Conservation (phyloP, 92 coral and sea anemone species). For the Blastomussa wellsi region DNA sequence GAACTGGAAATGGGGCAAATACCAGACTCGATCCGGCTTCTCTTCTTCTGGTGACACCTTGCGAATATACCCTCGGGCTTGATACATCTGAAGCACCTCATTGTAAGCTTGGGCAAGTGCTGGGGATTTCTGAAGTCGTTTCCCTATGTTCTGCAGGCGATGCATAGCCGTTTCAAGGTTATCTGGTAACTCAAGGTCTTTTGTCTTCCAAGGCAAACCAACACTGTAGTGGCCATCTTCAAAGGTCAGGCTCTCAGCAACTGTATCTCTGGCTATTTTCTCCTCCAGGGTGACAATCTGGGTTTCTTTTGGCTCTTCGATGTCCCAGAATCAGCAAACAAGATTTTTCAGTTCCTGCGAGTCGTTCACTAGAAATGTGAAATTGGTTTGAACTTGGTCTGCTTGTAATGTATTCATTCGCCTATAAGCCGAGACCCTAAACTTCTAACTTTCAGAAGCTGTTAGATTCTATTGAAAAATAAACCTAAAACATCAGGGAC, state of each 20-base stretch:
- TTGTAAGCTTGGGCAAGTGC: too few relatives aligned
- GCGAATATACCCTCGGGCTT: slow-evolving; percentile 30
- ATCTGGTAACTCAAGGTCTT: slow-evolving; percentile 8
- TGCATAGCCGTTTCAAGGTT: too few relatives aligned
- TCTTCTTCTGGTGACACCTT: too few relatives aligned
- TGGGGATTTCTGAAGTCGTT: slow-evolving; percentile 34
- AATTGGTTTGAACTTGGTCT: too few relatives aligned
- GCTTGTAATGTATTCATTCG: too few relatives aligned
- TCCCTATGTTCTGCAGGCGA: slow-evolving; percentile 58
- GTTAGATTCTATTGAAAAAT: too few relatives aligned
- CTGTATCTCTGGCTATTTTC: too few relatives aligned
- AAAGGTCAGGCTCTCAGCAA: slow-evolving; percentile 38
- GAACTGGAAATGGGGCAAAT: slow-evolving; percentile 67
- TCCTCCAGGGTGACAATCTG: slow-evolving; percentile 27
- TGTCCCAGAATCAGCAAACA: slow-evolving; percentile 55
- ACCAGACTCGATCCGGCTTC: slow-evolving; percentile 30
- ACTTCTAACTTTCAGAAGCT: too few relatives aligned
- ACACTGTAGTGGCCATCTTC: slow-evolving; percentile 46
- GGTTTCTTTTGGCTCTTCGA: slow-evolving; percentile 34
- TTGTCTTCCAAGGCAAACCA: slow-evolving; percentile 48
- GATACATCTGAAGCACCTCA: slow-evolving; percentile 17
- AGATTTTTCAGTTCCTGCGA: slow-evolving; percentile 39
- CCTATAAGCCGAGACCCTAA: too few relatives aligned
- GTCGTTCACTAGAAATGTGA: slow-evolving; percentile 11
- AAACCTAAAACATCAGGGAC: too few relatives aligned